Evolutionary conservation across 2,113 vertebrate genomes (phyloP).

Genomic region (Camarhynchus parvulus): DNA sequence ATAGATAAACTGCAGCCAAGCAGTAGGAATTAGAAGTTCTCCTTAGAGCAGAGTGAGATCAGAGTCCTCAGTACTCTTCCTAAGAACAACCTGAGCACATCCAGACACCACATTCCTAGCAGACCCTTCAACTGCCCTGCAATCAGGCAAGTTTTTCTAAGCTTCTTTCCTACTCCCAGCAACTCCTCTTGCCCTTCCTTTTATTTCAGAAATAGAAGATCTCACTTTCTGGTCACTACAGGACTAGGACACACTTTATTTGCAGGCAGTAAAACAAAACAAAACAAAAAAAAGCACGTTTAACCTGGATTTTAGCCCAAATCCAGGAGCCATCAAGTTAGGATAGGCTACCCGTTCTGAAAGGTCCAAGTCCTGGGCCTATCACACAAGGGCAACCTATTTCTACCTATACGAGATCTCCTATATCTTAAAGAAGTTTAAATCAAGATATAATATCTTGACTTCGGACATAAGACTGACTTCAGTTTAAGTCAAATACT

Average conservation of each 20-base stretch:
- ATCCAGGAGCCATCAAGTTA: not conserved
- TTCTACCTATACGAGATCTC: not conserved
- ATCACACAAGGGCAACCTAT: not conserved
- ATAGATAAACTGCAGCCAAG: not conserved
- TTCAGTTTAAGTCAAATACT: not conserved
- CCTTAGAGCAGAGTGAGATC: not conserved
- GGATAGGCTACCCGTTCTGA: not conserved
- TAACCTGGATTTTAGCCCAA: not conserved
- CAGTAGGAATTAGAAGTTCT: not conserved
- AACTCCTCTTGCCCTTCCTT: not conserved
- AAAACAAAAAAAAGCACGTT: not conserved
- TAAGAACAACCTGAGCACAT: accelerated
- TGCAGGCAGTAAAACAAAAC: not conserved
- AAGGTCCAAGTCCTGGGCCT: not conserved
- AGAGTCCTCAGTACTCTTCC: not conserved
- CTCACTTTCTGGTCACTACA: not conserved
- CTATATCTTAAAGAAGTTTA: not conserved
- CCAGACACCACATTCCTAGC: accelerated
- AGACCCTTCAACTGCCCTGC: not conserved
- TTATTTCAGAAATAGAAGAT: not conserved
- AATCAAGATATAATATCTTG: not conserved
- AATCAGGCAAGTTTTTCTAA: not conserved
- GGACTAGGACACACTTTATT: not conserved
- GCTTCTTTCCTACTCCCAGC: not conserved
- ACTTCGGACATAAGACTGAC: not conserved